Percentiles rank a stretch among this genome's conserved stretches.
phyloP scores from a whole-genome alignment of 2,797 vertebrate species.

The Ctenopoma multispine region DNA sequence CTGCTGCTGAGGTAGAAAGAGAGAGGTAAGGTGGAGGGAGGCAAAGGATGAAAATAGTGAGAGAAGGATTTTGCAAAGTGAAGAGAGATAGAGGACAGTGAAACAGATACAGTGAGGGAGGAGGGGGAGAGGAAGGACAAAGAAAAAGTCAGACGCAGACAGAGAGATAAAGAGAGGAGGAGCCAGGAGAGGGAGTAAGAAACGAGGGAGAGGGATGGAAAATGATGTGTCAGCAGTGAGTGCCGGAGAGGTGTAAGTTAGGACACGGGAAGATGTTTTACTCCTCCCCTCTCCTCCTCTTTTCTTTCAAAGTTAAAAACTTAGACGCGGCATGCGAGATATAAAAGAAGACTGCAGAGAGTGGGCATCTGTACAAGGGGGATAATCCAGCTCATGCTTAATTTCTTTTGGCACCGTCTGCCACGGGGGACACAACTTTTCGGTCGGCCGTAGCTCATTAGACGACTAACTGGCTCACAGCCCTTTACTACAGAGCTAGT shows the following conservation, averaged over 20 bases:
- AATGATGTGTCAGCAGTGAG: slow-evolving; percentile 80
- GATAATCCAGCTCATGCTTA: slow-evolving; percentile 74
- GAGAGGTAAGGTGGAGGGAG: slow-evolving; percentile 48
- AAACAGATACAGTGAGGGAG: slow-evolving; percentile 74
- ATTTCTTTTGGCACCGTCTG: slow-evolving; percentile 70
- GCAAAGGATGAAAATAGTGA: slow-evolving; percentile 68
- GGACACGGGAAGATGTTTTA: slow-evolving; percentile 75
- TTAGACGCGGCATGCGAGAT: slow-evolving; percentile 46
- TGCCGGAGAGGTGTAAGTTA: slow-evolving; percentile 71
- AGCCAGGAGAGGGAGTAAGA: slow-evolving; percentile 55
- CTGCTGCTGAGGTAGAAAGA: slow-evolving; percentile 67
- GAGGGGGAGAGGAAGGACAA: slow-evolving; percentile 67
- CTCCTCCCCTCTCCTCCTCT: slow-evolving; percentile 65
- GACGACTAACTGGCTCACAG: slow-evolving; percentile 69
- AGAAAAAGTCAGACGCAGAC: slow-evolving; percentile 77
- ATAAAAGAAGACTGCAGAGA: slow-evolving; percentile 69
- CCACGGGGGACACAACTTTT: slow-evolving; percentile 70
- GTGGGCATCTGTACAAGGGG: slow-evolving; percentile 71
- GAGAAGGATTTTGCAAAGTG: slow-evolving; percentile 74
- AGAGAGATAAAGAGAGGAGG: slow-evolving; percentile 74
- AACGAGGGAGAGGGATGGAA: slow-evolving; percentile 67
- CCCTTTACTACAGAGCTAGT: slow-evolving; percentile 65
- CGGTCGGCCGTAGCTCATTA: slow-evolving; percentile 71
- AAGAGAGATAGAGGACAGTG: slow-evolving; percentile 76
- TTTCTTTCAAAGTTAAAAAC: slow-evolving; percentile 67